phyloP scores from a whole-genome alignment of 2,113 vertebrate genomes.

The Montifringilla adamsi region DNA sequence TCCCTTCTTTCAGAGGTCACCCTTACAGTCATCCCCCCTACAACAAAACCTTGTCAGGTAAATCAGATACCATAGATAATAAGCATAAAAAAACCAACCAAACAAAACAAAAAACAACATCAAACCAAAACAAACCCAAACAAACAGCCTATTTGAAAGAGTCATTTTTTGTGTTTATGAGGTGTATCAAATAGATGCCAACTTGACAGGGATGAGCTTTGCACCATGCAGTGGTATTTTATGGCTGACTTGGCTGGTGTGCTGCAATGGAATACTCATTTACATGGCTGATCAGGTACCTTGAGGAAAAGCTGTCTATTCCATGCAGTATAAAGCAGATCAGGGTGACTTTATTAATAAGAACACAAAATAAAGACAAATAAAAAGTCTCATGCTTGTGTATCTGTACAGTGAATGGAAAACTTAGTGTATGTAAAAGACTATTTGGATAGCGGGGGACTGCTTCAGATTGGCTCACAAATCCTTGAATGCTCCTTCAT shows the following conservation, averaged over 20 bases:
- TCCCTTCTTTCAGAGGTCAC: neutral
- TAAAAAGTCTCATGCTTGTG: rapidly evolving
- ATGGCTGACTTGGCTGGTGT: neutral
- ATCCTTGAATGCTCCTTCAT: neutral
- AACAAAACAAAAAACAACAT: neutral
- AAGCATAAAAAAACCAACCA: neutral
- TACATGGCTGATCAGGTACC: neutral
- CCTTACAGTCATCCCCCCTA: rapidly evolving
- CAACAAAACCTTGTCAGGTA: neutral
- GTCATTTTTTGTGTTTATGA: neutral
- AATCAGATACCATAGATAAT: neutral
- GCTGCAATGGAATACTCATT: neutral
- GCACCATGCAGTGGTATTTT: rapidly evolving
- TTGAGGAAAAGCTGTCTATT: neutral
- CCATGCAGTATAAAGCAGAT: neutral
- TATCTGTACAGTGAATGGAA: neutral
- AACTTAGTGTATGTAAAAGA: neutral
- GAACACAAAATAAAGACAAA: neutral
- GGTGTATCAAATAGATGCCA: neutral
- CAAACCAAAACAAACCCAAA: neutral
- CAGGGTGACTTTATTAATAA: neutral
- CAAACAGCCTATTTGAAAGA: neutral
- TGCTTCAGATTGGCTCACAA: neutral
- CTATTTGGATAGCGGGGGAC: neutral
- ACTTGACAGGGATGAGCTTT: neutral